Base-by-base conservation (phyloP, 2,888 invertebrate species). In the Eupithecia centaureata region DNA sequence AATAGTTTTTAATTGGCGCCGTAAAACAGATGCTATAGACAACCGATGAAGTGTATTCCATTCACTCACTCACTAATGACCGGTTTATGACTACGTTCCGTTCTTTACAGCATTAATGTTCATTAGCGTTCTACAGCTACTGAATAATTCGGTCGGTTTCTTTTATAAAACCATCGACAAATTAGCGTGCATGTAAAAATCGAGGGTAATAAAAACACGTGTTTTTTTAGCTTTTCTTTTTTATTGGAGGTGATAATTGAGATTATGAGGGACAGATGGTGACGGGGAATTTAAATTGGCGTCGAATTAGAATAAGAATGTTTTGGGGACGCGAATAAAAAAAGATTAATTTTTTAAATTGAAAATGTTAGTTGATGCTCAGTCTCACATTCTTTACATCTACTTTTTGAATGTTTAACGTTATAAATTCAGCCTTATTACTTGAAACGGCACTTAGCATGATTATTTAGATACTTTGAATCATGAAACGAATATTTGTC, bases 181-280 rank as follows among this genome's bases (percentile, higher is more conserved):
- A 93, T 93, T 93, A 93, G 91, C 92, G 87, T 87, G 87, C 85
- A 89, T 89, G 92, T 93, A 92, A 92, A 92, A 90, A 87, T 87
- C 88, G 88, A 89, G 86, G 83, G 88, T 83, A 75, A 88, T 91
- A 92, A 91, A 91, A 77, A 88, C 70, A 89, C 85, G 79, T 89
- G 87, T 91, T 86, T 84, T 88, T 84, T 87, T 86, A 81, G 83
- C 83, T 82, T 89, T 88, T 86, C 82, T 86, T 88, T 87, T 90
- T 88, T 88, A 87, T 84, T 86, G 74, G 83, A 90, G 85, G 92
- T 92, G 92, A 92, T 92, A 92, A 92, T 92, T 92, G 91, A 90
- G 86, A 92, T 92, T 91, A 92, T 90, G 89, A 89, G 86, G 81
- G 86, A 82, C 86, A 82, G 80, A 77, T 72, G 74, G 79, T 78